phyloP scores from a whole-genome alignment of 2,888 invertebrate species.

The Pseudococcus longispinus region DNA sequence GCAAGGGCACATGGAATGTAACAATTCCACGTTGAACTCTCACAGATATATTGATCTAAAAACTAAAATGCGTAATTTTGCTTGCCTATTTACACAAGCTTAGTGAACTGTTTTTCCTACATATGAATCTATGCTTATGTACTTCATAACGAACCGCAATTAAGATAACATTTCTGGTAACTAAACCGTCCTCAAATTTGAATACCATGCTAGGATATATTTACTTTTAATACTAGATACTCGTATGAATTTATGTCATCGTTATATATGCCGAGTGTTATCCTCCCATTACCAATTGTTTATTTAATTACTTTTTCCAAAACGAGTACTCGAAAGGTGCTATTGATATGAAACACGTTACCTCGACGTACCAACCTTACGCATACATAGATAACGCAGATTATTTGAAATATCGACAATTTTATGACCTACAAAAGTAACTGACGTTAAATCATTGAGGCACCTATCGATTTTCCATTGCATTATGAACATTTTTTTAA shows the following conservation, averaged over 20 bases:
- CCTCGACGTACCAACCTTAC: neutral
- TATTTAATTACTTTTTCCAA: neutral
- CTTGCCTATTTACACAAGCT: neutral
- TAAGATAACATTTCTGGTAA: constrained; percentile 4
- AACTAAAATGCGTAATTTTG: neutral
- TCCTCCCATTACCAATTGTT: neutral
- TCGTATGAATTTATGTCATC: neutral
- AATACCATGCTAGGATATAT: neutral
- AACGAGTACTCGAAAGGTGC: neutral
- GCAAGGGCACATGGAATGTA: neutral
- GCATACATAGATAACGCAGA: neutral
- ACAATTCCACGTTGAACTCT: neutral
- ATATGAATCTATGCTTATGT: neutral
- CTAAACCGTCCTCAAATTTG: neutral
- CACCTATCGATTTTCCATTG: neutral
- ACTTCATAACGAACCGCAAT: neutral
- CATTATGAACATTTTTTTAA: neutral
- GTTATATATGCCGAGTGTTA: neutral
- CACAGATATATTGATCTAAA: neutral
- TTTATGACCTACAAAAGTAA: neutral
- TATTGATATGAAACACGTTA: neutral
- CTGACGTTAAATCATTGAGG: neutral
- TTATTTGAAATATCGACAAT: neutral
- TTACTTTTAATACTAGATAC: neutral
- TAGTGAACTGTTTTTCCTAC: neutral